A percentile compares a stretch with the other conserved stretches of the same genome.
Evolutionary conservation across 2,113 vertebrate species (phyloP).

Genomic region (Passer domesticus): DNA sequence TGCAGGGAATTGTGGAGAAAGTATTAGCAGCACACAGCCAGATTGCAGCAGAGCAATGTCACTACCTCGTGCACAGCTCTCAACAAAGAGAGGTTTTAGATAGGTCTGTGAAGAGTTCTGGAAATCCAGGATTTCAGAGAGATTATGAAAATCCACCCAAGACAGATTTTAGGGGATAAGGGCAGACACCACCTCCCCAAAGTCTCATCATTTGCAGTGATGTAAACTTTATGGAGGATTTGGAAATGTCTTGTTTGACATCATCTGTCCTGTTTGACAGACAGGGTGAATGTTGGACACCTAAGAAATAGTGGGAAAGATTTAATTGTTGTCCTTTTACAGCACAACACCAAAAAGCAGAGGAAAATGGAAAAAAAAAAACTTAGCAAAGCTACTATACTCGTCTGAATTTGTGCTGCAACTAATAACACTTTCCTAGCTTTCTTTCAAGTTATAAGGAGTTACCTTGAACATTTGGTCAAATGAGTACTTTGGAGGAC

Average conservation of each 20-base stretch:
- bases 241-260: background rate
- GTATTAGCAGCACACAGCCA: background rate
- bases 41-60: background rate
- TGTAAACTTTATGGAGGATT: conserved; percentile 20
- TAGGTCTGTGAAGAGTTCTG: background rate
- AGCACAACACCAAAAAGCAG: background rate
- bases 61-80: background rate
- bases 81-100: background rate
- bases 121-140: conserved; percentile 49
- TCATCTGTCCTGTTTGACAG: background rate
- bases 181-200: background rate
- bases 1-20: background rate
- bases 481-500: background rate
- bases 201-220: background rate
- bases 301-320: background rate
- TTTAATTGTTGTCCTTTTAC: background rate
- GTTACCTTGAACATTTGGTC: background rate
- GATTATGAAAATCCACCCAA: conserved; percentile 52
- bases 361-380: background rate
- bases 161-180: conserved; percentile 32
- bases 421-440: background rate
- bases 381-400: background rate
- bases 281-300: background rate
- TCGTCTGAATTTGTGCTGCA: background rate
- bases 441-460: background rate